Percentiles rank a stretch among this genome's conserved stretches.
Evolutionary conservation across 1,140 invertebrate species (phyloP).

Genomic region (Magallana ariakensis): DNA sequence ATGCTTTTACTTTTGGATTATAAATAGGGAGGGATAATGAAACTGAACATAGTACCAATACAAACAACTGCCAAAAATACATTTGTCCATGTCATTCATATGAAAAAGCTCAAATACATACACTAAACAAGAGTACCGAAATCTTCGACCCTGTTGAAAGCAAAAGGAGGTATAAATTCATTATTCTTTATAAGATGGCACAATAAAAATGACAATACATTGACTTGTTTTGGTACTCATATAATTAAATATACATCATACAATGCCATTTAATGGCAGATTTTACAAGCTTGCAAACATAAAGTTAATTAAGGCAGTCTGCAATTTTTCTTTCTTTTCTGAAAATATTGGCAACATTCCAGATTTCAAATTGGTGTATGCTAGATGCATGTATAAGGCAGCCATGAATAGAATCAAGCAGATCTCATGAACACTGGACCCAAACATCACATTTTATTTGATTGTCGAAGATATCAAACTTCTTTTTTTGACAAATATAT

Average conservation of each 20-base stretch:
- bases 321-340: neutral
- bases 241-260: neutral
- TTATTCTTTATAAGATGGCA: neutral
- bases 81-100: neutral
- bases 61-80: conserved; percentile 24
- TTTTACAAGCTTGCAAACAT: neutral
- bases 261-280: neutral
- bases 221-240: neutral
- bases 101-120: neutral
- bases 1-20: conserved; percentile 6
- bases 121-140: conserved; percentile 33
- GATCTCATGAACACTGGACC: neutral
- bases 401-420: neutral
- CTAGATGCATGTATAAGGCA: neutral
- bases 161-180: conserved; percentile 10
- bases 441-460: neutral
- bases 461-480: neutral
- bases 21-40: neutral
- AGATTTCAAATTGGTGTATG: neutral
- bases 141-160: conserved; percentile 30
- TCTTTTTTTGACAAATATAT: neutral
- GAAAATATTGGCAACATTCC: neutral
- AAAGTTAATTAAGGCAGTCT: conserved; percentile 29
- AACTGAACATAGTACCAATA: neutral
- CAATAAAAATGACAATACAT: neutral